Evolutionary conservation across 2,797 vertebrate genomes (phyloP).

Genomic region (Scolopax bukidnonensis): DNA sequence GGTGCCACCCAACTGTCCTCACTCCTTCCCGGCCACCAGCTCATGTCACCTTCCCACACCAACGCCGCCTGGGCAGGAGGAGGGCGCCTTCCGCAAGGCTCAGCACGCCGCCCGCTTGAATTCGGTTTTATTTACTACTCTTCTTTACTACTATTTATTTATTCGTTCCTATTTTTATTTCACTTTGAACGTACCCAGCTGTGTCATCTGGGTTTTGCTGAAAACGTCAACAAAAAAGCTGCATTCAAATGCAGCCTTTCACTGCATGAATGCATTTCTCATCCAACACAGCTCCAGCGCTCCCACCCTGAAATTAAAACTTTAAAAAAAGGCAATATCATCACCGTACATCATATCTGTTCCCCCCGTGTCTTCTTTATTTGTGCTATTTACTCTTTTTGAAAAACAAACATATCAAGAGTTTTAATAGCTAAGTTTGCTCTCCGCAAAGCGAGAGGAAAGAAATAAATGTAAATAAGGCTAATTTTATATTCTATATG

Average conservation of each 20-base stretch:
- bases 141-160: conserved; percentile 69
- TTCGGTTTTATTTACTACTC: conserved; percentile 60
- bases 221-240: conserved; percentile 66
- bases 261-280: conserved; percentile 44
- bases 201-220: conserved; percentile 66
- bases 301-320: conserved; percentile 48
- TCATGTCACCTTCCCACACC: neutral
- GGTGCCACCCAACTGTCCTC: rapidly evolving
- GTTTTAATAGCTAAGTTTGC: neutral
- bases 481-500: conserved; percentile 5
- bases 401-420: conserved; percentile 24
- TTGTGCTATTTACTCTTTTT: conserved; percentile 23
- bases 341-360: neutral
- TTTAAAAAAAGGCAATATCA: neutral
- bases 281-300: neutral
- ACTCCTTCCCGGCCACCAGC: neutral
- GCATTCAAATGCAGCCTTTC: conserved; percentile 39
- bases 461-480: conserved; percentile 40
- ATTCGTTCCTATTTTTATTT: conserved; percentile 64
- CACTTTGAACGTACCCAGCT: conserved; percentile 69
- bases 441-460: neutral
- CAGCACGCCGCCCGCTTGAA: neutral
- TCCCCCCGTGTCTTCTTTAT: neutral
- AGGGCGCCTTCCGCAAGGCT: neutral
- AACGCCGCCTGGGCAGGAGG: rapidly evolving